Evolutionary conservation across 2,888 invertebrate species (phyloP).

Genomic region (Pterostichus madidus): DNA sequence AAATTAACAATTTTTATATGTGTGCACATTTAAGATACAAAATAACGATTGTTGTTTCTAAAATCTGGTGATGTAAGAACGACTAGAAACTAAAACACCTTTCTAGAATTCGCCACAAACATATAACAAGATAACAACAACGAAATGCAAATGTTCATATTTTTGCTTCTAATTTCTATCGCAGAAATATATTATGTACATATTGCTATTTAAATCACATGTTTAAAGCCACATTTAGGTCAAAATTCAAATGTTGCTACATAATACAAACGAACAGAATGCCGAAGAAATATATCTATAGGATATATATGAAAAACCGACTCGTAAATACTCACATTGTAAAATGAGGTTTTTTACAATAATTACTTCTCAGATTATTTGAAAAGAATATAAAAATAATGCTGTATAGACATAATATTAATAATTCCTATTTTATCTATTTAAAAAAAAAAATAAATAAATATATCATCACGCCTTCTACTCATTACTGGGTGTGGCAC

Average conservation of each 20-base stretch:
- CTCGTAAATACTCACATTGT: neutral
- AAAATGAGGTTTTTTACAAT: no score
- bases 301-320: neutral
- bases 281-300: neutral
- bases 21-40: neutral
- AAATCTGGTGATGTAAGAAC: neutral
- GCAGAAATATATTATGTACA: constrained; percentile 40
- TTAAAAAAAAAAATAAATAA: no score
- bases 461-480: no score
- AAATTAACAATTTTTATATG: neutral
- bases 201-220: constrained; percentile 64
- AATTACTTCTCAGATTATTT: no score
- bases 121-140: neutral
- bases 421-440: no score
- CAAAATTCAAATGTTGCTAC: constrained; percentile 29
- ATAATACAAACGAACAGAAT: constrained; percentile 15
- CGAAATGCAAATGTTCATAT: neutral
- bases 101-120: neutral
- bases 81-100: neutral
- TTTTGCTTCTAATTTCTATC: constrained; percentile 23
- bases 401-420: no score
- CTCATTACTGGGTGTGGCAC: no score
- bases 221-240: constrained; percentile 61
- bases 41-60: constrained; percentile 7
- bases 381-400: no score